Evolutionary conservation across 2,888 invertebrate species (phyloP).

Genomic region (Andrena camellia): DNA sequence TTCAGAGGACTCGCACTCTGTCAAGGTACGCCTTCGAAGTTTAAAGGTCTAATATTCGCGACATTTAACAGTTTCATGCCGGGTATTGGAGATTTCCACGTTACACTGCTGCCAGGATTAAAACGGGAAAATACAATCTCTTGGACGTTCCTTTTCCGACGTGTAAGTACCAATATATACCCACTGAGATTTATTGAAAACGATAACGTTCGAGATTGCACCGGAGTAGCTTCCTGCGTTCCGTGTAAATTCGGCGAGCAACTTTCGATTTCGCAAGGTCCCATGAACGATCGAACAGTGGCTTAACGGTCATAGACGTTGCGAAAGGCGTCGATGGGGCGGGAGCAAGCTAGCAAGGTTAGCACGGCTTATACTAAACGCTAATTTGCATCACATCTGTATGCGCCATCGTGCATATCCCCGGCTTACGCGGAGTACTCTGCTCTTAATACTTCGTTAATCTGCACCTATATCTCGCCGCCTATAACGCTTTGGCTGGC

Average conservation of each 20-base stretch:
- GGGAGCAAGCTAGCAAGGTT: slow-evolving; percentile 64
- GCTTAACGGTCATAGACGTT: slow-evolving; percentile 63
- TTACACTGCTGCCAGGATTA: too few species aligned
- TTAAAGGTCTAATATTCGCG: neutral
- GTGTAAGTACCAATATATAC: too few species aligned
- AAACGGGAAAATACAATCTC: neutral
- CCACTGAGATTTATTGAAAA: neutral
- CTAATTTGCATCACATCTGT: slow-evolving; percentile 83
- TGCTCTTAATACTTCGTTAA: slow-evolving; percentile 82
- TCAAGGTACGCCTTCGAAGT: neutral
- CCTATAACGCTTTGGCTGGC: slow-evolving; percentile 21
- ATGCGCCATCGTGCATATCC: slow-evolving; percentile 82
- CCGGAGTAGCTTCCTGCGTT: slow-evolving; percentile 21
- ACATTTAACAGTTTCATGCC: neutral
- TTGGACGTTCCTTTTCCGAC: neutral
- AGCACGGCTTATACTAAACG: slow-evolving; percentile 81
- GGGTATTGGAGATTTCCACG: too few species aligned
- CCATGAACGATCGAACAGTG: slow-evolving; percentile 45
- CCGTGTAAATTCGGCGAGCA: neutral
- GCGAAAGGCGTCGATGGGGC: slow-evolving; percentile 51
- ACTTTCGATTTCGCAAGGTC: slow-evolving; percentile 37
- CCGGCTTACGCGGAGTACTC: slow-evolving; percentile 80
- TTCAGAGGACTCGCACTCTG: slow-evolving; percentile 24
- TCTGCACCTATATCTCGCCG: slow-evolving; percentile 65
- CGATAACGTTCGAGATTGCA: neutral